Base-by-base conservation (phyloP, 2,113 vertebrate species). In the Haemorhous mexicanus region DNA sequence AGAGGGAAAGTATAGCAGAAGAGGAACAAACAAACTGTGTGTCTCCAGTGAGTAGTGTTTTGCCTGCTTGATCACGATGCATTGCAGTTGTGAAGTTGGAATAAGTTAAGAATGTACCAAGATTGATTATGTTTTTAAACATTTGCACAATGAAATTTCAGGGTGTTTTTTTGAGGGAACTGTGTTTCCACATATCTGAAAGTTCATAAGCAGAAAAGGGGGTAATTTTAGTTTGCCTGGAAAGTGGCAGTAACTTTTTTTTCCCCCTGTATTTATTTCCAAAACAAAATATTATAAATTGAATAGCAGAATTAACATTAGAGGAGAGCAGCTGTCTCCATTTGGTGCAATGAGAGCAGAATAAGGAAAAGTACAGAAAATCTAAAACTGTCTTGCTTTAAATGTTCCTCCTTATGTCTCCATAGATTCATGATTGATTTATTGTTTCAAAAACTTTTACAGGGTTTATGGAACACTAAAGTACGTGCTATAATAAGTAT, bases 11-110 rank as follows among this genome's bases (percentile, higher is more conserved):
- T 86, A 81, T 95, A 88, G 95, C 94, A 59, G 98, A 98, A 73
- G 85, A 97, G 44, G 98, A 98, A 39, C 97, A 97, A 76, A 95
- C 89, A 79, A 97, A 96, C 69, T 37, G 91, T 20, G 95, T 96
- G 30, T 98, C 98, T 90, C 95, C 98, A 83, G 98, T 98, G 87
- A 98, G 98, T 98, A 66, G 33, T 58, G 90, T 64, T 96, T 84
- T 93, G 79, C 58, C 88, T 92, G 53, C 61, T 86, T 90, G 53
- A 24, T 81, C 37, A 30, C 30, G 56, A 75, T 93, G 64, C 44
- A 81, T 2, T 89, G 73, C 94, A 96, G 85, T 76, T 95, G 76
- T 89, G 64, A 90, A 75, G 47, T 13, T 90, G 56, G 66, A 93
- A 74, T 55, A 73, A 87, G 53, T 94, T 49, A 89, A 75, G 67